phyloP scores from a whole-genome alignment of 2,113 vertebrate genomes.

The Macaca fascicularis region T2T-MFA8v1.1 NC_088385.1:52713501-52714000 shows the following conservation, averaged over 20 bases:
- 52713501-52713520: neutral
- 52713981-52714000: neutral
- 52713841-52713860: neutral
- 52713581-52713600: neutral
- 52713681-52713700: neutral
- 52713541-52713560: neutral
- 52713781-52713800: neutral
- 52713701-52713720: neutral
- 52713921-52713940: neutral
- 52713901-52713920: neutral
- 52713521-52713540: neutral
- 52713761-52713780: neutral
- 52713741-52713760: neutral
- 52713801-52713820: neutral
- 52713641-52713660: neutral
- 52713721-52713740: neutral
- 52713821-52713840: neutral
- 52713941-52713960: neutral
- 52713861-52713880: neutral
- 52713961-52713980: neutral
- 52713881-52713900: neutral
- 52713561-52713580: slow-evolving; percentile 1
- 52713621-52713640: slow-evolving; percentile 8
- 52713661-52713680: neutral
- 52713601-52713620: neutral